phyloP scores from a whole-genome alignment of 2,888 invertebrate species.

The Exocentrus adspersus region DNA sequence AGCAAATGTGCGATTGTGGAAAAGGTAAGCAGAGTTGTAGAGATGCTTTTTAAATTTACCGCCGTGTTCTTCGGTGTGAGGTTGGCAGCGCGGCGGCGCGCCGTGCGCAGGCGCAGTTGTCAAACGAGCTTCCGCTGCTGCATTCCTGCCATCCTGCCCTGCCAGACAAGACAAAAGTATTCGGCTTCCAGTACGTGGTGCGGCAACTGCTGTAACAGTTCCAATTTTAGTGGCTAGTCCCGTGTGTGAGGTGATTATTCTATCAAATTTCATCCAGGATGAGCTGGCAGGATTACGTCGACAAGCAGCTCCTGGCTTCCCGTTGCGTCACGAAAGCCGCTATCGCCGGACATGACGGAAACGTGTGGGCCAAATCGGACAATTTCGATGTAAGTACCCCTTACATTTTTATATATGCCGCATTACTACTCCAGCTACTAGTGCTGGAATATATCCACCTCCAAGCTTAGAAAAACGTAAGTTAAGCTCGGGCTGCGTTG shows the following conservation, averaged over 20 bases:
- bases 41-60: constrained; percentile 13
- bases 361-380: constrained; percentile 94
- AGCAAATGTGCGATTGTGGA: too few species aligned
- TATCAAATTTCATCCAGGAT: constrained; percentile 68
- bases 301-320: constrained; percentile 95
- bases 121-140: constrained; percentile 55
- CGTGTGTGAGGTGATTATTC: constrained; percentile 59
- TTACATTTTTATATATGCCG: too few species aligned
- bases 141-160: constrained; percentile 50
- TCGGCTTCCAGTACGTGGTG: constrained; percentile 58
- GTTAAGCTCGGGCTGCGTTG: too few species aligned
- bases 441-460: too few species aligned
- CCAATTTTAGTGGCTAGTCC: constrained; percentile 55
- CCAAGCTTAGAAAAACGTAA: too few species aligned
- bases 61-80: constrained; percentile 1
- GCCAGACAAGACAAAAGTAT: constrained; percentile 47
- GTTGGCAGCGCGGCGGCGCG: constrained; percentile 33
- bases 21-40: neutral
- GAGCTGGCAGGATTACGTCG: constrained; percentile 99
- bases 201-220: constrained; percentile 54
- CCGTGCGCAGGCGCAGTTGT: constrained; percentile 52
- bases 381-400: constrained; percentile 87
- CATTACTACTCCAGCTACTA: too few species aligned
- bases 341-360: constrained; percentile 95
- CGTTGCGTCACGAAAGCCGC: constrained; percentile 94